phyloP scores from a whole-genome alignment of 2,797 vertebrate genomes.

The Varecia variegata region DNA sequence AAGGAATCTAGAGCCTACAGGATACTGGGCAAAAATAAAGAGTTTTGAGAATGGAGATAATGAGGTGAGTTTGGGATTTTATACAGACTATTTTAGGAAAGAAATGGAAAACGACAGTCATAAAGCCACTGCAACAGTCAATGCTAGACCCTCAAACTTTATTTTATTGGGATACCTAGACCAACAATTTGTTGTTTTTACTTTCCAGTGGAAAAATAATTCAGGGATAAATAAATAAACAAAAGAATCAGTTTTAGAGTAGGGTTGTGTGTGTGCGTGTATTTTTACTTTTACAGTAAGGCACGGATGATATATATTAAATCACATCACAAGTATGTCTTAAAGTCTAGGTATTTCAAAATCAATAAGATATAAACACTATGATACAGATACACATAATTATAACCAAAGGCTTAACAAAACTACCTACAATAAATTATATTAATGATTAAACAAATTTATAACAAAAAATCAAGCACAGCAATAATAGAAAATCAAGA shows the following conservation, averaged over 20 bases:
- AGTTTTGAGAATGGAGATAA: not conserved
- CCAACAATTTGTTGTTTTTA: not conserved
- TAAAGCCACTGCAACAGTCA: not conserved
- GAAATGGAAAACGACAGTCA: not conserved
- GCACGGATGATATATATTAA: not conserved
- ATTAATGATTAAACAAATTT: slow-evolving; percentile 31
- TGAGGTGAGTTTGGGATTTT: not conserved
- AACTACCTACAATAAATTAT: not conserved
- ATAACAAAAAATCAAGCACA: not conserved
- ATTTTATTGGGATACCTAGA: not conserved
- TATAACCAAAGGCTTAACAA: not conserved
- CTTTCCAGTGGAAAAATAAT: not conserved
- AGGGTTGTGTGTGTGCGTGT: not conserved
- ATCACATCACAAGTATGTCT: not conserved
- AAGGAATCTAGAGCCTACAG: not conserved
- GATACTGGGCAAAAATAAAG: not conserved
- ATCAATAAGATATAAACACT: not conserved
- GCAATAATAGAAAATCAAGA: not conserved
- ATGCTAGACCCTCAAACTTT: not conserved
- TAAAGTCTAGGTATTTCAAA: slow-evolving; percentile 3
- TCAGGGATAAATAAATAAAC: not conserved
- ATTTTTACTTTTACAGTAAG: not conserved
- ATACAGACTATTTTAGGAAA: not conserved
- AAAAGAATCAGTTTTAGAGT: not conserved
- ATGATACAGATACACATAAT: not conserved